Base-by-base conservation (phyloP, 2,888 invertebrate species). In the Harmothoe impar region DNA sequence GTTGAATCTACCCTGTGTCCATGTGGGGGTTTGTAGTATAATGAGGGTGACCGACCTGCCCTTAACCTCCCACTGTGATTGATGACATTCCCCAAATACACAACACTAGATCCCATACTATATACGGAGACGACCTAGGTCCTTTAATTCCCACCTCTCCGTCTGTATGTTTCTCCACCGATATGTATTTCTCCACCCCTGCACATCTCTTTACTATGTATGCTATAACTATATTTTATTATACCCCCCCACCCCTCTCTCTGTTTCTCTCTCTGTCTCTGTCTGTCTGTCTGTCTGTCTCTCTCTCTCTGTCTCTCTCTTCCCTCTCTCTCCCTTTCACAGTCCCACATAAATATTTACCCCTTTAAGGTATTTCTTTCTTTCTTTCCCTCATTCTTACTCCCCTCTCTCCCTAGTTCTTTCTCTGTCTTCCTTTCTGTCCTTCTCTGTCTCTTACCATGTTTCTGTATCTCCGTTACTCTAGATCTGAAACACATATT, bases 291-390 rank as follows among this genome's bases (percentile, higher is more conserved):
- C 23, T 51, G 43, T 51, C 51, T 54, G 52, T 88, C 52, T 23
- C 88, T 56, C 31, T 51, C 51, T 86, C 86, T 52, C 86, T 86
- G 17, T 29, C 86, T 86, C 3, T 51, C 33, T 86, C 23, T 51
- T n/a, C 20, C 29, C 88, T n/a, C 31, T 56, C 56, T 25, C 31
- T 88, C 31, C 23, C 52, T 88, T n/a, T n/a, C n/a, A n/a, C n/a
- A n/a, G n/a, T n/a, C n/a, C n/a, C n/a, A n/a, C n/a, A n/a, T n/a
- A n/a, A n/a, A n/a, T n/a, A n/a, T n/a, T n/a, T n/a, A n/a, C n/a
- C n/a, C n/a, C n/a, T n/a, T n/a, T n/a, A n/a, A n/a, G n/a, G n/a
- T n/a, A n/a, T 51, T n/a, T 86, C 86, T 29, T 52, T 88, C 0
- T 33, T 52, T 88, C 15, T 54, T 7, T 88, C 10, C 25, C 54